Evolutionary conservation across 2,888 invertebrate genomes (phyloP), one percentile per base, ranked within the genome.

Genomic region (Meteorus colon): DNA sequence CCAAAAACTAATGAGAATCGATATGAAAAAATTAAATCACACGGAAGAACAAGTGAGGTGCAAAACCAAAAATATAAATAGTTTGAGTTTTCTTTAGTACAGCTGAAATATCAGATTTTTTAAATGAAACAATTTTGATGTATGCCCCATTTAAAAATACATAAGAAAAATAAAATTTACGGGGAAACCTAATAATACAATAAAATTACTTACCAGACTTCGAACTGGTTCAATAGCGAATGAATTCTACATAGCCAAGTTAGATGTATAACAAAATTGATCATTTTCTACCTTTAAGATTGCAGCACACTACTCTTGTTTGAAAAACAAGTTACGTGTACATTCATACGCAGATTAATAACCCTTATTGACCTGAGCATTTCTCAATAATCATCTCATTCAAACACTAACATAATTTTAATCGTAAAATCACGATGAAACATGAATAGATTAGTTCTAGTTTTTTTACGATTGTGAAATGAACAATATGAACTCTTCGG

Each of bases 11-110:
- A 60, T 24, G 2, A 60, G 10, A 63, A 31, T 34, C 4, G 45
- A 48, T 27, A 19, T 27, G 19, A 45, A 27, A 67, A 69, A 69
- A 51, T 69, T 48, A 69, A 69, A 51, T 69, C 34, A 55, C 69
- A 55, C 8, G 51, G 55, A 69, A 69, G 69, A 69, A 34, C 31
- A 19, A 48, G 45, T 55, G 51, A 8, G 4, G 27, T 16, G 34
- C n/a, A n/a, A 16, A 34, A 34, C 16, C 2, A 16, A 63, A 10
- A 14, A 29, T 31, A 10, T 45, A 3, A 3, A 24, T 24, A 24
- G 24, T 24, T 24, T 24, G 24, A 24, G 24, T 24, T 24, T 24
- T 24, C 24, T 24, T 24, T 24, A 0, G 24, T 24, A 1, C 24
- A 1, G 16, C 45, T 8, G 16, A 63, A 6, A 8, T 6, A 34